Conservation (phyloP, 2,113 vertebrate genomes). For the Eublepharis macularius region DNA sequence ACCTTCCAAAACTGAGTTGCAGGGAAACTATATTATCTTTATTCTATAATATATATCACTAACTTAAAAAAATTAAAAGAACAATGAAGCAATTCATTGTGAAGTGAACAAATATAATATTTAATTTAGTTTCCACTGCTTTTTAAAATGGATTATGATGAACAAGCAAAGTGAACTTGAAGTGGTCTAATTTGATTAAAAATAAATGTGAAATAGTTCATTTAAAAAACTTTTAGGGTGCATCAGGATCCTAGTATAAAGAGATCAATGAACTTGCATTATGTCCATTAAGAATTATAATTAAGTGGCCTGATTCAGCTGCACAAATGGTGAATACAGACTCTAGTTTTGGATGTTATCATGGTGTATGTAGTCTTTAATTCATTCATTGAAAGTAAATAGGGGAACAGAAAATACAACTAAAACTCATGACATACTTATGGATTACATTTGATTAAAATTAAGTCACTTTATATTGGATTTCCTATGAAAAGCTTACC, state of each 20-base stretch:
- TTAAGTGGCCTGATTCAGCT: slow-evolving; percentile 40
- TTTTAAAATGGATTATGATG: slow-evolving; percentile 59
- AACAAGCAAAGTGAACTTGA: slow-evolving; percentile 62
- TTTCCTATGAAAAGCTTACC: slow-evolving; percentile 49
- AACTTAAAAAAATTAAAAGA: slow-evolving; percentile 57
- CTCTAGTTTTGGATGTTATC: slow-evolving; percentile 13
- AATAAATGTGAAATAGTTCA: slow-evolving; percentile 31
- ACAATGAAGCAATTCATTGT: slow-evolving; percentile 61
- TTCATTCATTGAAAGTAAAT: slow-evolving; percentile 18
- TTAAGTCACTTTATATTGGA: slow-evolving; percentile 24
- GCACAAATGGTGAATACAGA: slow-evolving; percentile 7
- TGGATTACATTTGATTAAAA: slow-evolving; percentile 32
- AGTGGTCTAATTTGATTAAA: slow-evolving; percentile 34
- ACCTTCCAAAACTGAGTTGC: slow-evolving; percentile 74
- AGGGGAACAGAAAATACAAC: slow-evolving; percentile 40
- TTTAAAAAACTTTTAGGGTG: slow-evolving; percentile 58
- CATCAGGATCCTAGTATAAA: slow-evolving; percentile 71
- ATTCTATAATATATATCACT: slow-evolving; percentile 53
- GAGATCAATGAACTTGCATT: slow-evolving; percentile 45
- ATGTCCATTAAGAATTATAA: slow-evolving; percentile 29
- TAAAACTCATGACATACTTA: slow-evolving; percentile 30
- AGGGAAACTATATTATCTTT: slow-evolving; percentile 66
- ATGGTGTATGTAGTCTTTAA: slow-evolving; percentile 42
- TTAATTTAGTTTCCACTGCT: slow-evolving; percentile 46
- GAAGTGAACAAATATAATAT: slow-evolving; percentile 62